phyloP scores from a whole-genome alignment of 2,113 vertebrate genomes.

The Polyodon spathula region DNA sequence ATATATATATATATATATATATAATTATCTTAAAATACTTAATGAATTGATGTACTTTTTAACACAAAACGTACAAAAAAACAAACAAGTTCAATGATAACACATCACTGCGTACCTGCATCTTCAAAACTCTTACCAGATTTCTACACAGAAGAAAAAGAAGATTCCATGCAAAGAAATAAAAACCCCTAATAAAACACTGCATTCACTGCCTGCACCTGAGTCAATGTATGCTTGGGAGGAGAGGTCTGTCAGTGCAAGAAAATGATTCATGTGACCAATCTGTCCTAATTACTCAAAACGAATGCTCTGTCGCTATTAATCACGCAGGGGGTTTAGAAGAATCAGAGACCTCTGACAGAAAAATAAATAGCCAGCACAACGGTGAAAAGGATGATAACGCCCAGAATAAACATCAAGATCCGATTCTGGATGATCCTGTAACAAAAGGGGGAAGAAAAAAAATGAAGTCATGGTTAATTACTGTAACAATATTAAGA shows the following conservation, averaged over 20 bases:
- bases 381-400: slow-evolving; percentile 88
- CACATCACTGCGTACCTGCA: too few relatives aligned
- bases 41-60: too few relatives aligned
- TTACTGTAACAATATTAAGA: not conserved
- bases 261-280: slow-evolving; percentile 91
- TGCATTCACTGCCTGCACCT: slow-evolving; percentile 49
- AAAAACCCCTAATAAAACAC: slow-evolving; percentile 16
- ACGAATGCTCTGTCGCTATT: slow-evolving; percentile 71
- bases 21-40: too few relatives aligned
- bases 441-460: slow-evolving; percentile 42
- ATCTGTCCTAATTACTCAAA: slow-evolving; percentile 95
- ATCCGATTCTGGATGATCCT: slow-evolving; percentile 97
- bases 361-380: slow-evolving; percentile 82
- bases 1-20: too few relatives aligned
- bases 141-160: slow-evolving; percentile 15
- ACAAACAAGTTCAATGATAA: too few relatives aligned
- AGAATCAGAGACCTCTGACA: slow-evolving; percentile 77
- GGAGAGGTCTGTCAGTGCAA: slow-evolving; percentile 67
- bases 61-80: too few relatives aligned
- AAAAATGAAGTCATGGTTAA: slow-evolving; percentile 14
- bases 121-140: too few relatives aligned
- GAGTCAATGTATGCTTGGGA: slow-evolving; percentile 42
- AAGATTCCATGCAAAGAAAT: slow-evolving; percentile 40
- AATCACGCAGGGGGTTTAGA: slow-evolving; percentile 55
- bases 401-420: slow-evolving; percentile 82